Evolutionary conservation across 2,888 invertebrate species (phyloP).

Genomic region (Mycogona germanica): DNA sequence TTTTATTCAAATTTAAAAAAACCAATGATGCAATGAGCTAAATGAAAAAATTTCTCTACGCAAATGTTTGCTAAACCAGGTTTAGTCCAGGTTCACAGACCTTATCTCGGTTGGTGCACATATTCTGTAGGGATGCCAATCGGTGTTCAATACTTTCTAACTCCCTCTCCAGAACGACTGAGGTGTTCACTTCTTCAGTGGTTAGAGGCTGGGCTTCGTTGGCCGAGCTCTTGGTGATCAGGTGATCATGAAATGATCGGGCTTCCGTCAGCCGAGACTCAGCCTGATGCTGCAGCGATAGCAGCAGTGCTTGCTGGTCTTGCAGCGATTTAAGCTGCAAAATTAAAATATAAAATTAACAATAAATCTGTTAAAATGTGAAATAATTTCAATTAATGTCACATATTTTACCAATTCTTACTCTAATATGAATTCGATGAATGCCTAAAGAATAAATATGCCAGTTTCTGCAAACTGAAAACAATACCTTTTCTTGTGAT

Average conservation of each 20-base stretch:
- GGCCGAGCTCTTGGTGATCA: not conserved
- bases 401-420: not conserved
- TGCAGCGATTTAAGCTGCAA: conserved; percentile 13
- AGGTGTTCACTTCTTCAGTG: conserved; percentile 1
- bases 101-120: conserved; percentile 6
- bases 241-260: conserved; percentile 7
- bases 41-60: no score
- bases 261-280: conserved; percentile 9
- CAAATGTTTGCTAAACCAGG: no score
- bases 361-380: not conserved
- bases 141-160: conserved; percentile 13
- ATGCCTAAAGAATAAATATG: not conserved
- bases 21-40: no score
- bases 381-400: no score
- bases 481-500: conserved; percentile 19
- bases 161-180: conserved; percentile 11
- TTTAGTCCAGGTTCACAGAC: no score
- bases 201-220: not conserved
- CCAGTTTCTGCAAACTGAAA: no score
- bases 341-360: not conserved
- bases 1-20: no score
- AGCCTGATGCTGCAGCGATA: conserved; percentile 9
- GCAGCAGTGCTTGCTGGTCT: conserved; percentile 13
- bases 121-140: conserved; percentile 7
- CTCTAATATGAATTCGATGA: no score